Conservation (phyloP, 2,113 vertebrate species). For the Machaerirhynchus nigripectus region DNA sequence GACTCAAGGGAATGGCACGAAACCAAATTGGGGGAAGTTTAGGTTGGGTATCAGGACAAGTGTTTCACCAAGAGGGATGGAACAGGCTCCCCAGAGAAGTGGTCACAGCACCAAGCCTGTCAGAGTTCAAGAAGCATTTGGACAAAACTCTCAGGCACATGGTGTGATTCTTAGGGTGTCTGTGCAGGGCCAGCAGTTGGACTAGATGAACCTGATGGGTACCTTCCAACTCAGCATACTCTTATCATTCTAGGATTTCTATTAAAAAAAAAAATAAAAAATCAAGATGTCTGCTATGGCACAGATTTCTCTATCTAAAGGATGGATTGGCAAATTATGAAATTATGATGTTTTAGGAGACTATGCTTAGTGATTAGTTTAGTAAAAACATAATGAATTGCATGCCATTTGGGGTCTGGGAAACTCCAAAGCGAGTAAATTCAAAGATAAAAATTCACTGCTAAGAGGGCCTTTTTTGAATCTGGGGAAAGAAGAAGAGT, state of each 20-base stretch:
- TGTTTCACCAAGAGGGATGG: background rate
- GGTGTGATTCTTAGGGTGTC: background rate
- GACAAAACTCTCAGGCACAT: background rate
- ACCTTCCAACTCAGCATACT: background rate
- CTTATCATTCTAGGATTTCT: background rate
- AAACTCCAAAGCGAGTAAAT: background rate
- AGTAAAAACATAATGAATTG: background rate
- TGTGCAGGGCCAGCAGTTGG: background rate
- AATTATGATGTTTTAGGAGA: background rate
- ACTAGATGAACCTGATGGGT: background rate
- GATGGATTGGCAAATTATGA: background rate
- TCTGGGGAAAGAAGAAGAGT: background rate
- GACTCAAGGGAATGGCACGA: accelerated
- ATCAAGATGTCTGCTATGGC: background rate
- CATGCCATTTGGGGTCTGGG: background rate
- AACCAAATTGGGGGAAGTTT: accelerated
- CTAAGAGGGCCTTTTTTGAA: background rate
- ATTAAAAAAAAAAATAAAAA: background rate
- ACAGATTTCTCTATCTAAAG: background rate
- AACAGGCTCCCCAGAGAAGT: background rate
- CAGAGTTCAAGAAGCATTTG: background rate
- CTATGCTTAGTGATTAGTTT: background rate
- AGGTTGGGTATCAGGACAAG: background rate
- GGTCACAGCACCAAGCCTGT: background rate
- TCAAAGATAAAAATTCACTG: background rate